Conservation (phyloP, 2,797 vertebrate species). For the Helostoma temminkii region DNA sequence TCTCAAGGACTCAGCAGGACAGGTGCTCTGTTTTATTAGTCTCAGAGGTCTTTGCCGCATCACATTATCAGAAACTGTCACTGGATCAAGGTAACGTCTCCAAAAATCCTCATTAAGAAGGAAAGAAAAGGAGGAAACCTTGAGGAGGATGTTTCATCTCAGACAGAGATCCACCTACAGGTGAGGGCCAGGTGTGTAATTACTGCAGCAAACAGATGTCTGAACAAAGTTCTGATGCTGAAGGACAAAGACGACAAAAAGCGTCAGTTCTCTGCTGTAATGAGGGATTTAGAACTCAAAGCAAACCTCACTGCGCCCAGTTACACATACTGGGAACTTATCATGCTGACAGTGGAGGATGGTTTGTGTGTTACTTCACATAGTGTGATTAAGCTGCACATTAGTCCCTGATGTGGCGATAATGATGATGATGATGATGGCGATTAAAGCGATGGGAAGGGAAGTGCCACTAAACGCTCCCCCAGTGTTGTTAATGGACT, state of each 20-base stretch:
- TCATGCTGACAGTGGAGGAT: neutral
- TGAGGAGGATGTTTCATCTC: neutral
- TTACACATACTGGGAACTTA: neutral
- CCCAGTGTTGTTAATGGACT: slow-evolving; percentile 33
- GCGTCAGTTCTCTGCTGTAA: too few relatives aligned
- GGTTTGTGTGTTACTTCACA: neutral
- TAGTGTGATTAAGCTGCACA: slow-evolving; percentile 10
- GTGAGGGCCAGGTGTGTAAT: slow-evolving; percentile 9
- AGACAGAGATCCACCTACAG: neutral
- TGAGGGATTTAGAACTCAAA: too few relatives aligned
- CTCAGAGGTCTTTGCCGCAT: neutral
- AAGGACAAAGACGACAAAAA: neutral
- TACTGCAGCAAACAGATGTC: too few relatives aligned
- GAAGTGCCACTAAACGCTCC: slow-evolving; percentile 26
- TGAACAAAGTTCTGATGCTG: too few relatives aligned
- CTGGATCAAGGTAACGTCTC: slow-evolving; percentile 2
- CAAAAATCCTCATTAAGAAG: neutral
- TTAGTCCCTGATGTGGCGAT: slow-evolving; percentile 9
- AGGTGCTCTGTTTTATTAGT: neutral
- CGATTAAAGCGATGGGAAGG: slow-evolving; percentile 19
- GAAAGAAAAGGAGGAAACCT: neutral
- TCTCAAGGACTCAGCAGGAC: neutral
- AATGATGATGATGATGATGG: slow-evolving; percentile 16
- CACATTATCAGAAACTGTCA: neutral
- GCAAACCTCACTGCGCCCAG: neutral